Evolutionary conservation across 2,888 invertebrate species (phyloP).

Genomic region (Polyploca ridens): DNA sequence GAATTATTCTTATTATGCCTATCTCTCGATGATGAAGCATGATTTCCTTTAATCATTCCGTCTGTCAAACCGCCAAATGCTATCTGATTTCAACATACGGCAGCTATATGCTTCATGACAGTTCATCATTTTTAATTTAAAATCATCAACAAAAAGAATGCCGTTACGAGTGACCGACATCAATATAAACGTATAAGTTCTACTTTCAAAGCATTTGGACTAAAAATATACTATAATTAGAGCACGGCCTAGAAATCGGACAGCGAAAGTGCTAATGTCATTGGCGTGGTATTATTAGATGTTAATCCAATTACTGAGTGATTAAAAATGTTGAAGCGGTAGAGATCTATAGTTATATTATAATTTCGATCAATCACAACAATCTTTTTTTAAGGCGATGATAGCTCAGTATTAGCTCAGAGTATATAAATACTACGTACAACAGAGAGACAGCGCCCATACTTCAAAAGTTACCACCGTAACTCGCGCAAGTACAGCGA

Average conservation of each 20-base stretch:
- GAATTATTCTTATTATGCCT: not conserved
- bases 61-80: slow-evolving; percentile 3
- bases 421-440: too few relatives aligned
- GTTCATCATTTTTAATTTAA: slow-evolving; percentile 9
- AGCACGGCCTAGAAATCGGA: slow-evolving; percentile 50
- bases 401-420: too few relatives aligned
- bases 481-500: too few relatives aligned
- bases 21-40: not conserved
- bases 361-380: not conserved
- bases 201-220: slow-evolving; percentile 43
- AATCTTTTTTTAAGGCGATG: too few relatives aligned
- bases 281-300: slow-evolving; percentile 48
- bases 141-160: slow-evolving; percentile 31
- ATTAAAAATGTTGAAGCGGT: slow-evolving; percentile 13
- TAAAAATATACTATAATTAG: slow-evolving; percentile 50
- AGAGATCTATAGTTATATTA: not conserved
- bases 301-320: slow-evolving; percentile 23
- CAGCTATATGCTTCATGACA: slow-evolving; percentile 12
- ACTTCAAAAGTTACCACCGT: too few relatives aligned
- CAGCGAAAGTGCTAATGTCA: slow-evolving; percentile 61
- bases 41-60: not conserved
- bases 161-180: slow-evolving; percentile 37
- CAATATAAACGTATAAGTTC: slow-evolving; percentile 29
- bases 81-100: slow-evolving; percentile 4
- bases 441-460: too few relatives aligned